Evolutionary conservation across 2,797 vertebrate species (phyloP), one percentile per base, ranked within the genome.

Genomic region (Chaetodon trifasciatus): DNA sequence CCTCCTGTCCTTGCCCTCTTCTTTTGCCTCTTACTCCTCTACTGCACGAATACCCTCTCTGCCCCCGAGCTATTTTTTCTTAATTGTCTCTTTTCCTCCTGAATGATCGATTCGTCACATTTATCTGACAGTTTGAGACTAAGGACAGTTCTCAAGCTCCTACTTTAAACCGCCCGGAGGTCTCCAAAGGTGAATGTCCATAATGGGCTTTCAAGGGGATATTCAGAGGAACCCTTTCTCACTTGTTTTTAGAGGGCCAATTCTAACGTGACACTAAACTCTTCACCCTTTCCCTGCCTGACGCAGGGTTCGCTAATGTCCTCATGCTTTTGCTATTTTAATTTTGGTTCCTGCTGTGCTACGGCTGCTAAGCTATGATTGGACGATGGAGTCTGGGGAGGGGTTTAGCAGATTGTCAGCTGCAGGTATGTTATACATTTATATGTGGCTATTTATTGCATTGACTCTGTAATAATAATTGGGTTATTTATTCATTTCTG

Each of bases 21-120:
- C 72, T 42, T 62, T 46, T 23, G 46, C 67, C 76, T 76, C 78
- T 55, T 44, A 13, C 72, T 78, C 83, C 46, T 64, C 61, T 50
- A 49, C 77, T 65, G 80, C 84, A 52, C 63, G 76, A 70, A 76
- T 70, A 78, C 63, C 71, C 78, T 85, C 61, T 82, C 57, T 82
- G 72, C 69, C 90, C 78, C 78, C 0, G 39, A 81, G 88, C 79
- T 79, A 79, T 81, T 84, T 78, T 85, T 83, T 70, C 81, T 74
- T 80, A 81, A 85, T 88, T 86, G 69, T 89, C 83, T 74, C 61
- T 81, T 79, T 79, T 58, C 70, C 69, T 77, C 70, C 70, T 37
- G 74, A 86, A 83, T 89, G 77, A 89, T 92, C 67, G 63, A 89
- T 91, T 86, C 32, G 49, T 88, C 77, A 84, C 74, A 90, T 88